These are phyloP conservation scores for Pangasius djambal DNA, from an alignment of 2,797 vertebrate species.

Conservation along the genomic window DNA sequence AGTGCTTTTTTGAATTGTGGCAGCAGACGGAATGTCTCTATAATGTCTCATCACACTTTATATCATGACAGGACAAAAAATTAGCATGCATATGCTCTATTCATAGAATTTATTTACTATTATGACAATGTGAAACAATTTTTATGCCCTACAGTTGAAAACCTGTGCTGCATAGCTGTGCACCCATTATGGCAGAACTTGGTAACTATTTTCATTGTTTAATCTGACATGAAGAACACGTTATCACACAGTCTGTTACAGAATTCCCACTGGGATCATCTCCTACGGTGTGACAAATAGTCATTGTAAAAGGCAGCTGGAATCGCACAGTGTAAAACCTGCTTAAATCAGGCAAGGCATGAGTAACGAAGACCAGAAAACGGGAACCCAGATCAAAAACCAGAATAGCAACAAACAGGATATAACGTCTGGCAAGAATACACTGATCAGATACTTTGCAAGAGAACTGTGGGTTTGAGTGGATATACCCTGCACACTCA, in stretches of 20 bases:
- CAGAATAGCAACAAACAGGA: background rate
- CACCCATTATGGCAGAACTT: background rate
- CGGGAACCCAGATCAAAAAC: background rate
- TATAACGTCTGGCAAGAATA: background rate
- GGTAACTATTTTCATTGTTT: background rate
- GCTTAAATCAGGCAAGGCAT: too few species aligned
- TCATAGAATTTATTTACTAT: background rate
- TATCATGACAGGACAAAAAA: background rate
- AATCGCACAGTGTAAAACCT: too few species aligned
- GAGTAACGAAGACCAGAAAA: too few species aligned
- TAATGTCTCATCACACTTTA: background rate
- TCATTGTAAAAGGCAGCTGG: too few species aligned
- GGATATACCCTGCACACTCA: background rate
- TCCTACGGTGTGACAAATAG: too few species aligned
- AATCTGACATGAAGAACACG: background rate
- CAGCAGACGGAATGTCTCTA: background rate
- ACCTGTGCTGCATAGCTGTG: too few species aligned
- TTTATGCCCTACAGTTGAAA: too few species aligned
- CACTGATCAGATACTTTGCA: background rate
- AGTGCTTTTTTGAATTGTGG: background rate
- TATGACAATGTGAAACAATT: background rate
- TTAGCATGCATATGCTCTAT: background rate
- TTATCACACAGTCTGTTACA: background rate
- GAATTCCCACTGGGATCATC: too few species aligned
- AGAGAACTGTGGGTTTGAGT: background rate